Percentiles rank a stretch among this genome's conserved stretches.
phyloP scores from a whole-genome alignment of 2,797 vertebrate genomes.

The Melanogrammus aeglefinus region DNA sequence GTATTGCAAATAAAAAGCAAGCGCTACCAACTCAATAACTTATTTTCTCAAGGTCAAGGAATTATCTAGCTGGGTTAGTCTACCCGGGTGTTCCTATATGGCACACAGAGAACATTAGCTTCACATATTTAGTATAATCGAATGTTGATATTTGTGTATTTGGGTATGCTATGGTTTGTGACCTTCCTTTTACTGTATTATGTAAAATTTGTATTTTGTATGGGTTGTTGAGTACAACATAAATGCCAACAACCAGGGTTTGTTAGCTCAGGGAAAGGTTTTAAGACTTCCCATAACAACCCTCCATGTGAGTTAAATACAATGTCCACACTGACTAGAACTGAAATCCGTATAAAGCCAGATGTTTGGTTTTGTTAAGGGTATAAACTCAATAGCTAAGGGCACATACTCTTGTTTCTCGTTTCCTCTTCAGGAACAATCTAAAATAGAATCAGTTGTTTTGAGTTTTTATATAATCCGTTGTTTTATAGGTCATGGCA shows the following conservation, averaged over 20 bases:
- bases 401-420: not conserved
- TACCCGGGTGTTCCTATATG: not conserved
- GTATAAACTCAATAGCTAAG: not conserved
- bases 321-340: not conserved
- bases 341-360: not conserved
- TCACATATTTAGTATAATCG: not conserved
- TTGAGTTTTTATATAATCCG: not conserved
- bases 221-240: not conserved
- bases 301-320: not conserved
- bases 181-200: not conserved
- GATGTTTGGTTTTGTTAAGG: not conserved
- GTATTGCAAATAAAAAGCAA: not conserved
- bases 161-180: not conserved
- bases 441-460: not conserved
- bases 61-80: not conserved
- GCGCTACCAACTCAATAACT: not conserved
- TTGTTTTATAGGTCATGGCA: not conserved
- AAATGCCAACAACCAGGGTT: not conserved
- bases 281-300: not conserved
- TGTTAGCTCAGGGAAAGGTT: not conserved
- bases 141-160: not conserved
- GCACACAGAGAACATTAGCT: not conserved
- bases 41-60: not conserved
- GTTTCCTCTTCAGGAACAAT: not conserved
- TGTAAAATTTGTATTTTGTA: not conserved